A percentile compares a stretch with the other conserved stretches of the same genome.
Evolutionary conservation across 2,797 vertebrate genomes (phyloP).

Genomic region (Tachyglossus aculeatus): DNA sequence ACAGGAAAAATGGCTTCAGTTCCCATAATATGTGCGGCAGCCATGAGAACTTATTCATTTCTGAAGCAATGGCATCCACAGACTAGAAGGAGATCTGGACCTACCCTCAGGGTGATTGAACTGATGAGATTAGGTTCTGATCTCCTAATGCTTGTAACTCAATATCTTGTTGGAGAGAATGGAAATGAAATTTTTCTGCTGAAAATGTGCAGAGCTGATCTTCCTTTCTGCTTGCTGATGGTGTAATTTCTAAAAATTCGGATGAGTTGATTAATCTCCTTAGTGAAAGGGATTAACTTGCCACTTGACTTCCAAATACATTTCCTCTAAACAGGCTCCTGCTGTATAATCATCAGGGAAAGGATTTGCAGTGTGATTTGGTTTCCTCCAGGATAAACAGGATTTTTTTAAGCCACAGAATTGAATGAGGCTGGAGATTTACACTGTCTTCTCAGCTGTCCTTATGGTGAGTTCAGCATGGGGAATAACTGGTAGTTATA

Average conservation of each 20-base stretch:
- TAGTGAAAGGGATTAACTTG: background rate
- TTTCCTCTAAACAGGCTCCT: background rate
- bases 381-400: too few relatives aligned
- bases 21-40: background rate
- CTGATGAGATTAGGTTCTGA: background rate
- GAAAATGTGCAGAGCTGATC: background rate
- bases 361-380: too few relatives aligned
- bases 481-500: too few relatives aligned
- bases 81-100: too few relatives aligned
- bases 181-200: background rate
- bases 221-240: background rate
- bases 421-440: too few relatives aligned
- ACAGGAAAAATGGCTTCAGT: background rate
- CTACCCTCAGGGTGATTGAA: background rate
- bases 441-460: too few relatives aligned
- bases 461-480: too few relatives aligned
- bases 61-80: background rate
- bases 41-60: conserved; percentile 5
- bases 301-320: background rate
- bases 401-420: too few relatives aligned
- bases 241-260: background rate
- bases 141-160: background rate
- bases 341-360: too few relatives aligned
- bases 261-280: background rate
- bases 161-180: background rate